Conservation (phyloP, 2,888 invertebrate genomes). For the Synanthedon tipuliformis region DNA sequence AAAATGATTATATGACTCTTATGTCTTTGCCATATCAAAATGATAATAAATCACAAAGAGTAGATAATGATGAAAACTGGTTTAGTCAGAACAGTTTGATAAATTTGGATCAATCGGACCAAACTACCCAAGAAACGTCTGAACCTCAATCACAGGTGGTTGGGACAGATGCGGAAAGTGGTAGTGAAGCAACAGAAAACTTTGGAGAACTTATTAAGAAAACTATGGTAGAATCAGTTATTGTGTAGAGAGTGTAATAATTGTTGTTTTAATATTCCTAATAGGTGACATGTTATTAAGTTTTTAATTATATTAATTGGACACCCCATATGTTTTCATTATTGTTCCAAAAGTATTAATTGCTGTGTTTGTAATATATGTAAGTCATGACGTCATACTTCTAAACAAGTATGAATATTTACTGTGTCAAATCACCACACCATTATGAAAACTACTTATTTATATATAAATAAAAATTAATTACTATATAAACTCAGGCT, state of each 20-base stretch:
- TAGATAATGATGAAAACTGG: conserved; percentile 67
- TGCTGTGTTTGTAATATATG: no score
- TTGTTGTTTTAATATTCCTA: conserved; percentile 56
- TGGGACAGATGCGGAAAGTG: conserved; percentile 22
- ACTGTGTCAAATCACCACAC: no score
- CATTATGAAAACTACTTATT: no score
- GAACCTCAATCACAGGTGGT: conserved; percentile 26
- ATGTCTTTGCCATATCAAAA: conserved; percentile 73
- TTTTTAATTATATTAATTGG: conserved; percentile 57
- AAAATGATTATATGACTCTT: conserved; percentile 73
- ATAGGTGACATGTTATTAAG: conserved; percentile 54
- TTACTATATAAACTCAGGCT: no score
- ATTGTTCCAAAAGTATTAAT: no score
- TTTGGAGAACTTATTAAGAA: conserved; percentile 94
- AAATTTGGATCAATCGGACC: conserved; percentile 48
- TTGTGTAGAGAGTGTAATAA: conserved; percentile 72
- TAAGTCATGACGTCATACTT: no score
- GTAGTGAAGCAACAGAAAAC: conserved; percentile 72
- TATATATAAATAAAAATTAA: no score
- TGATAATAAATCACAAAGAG: conserved; percentile 76
- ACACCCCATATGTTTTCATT: conserved; percentile 3
- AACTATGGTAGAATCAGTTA: conserved; percentile 91
- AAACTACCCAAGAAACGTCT: conserved; percentile 36
- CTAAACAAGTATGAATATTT: no score
- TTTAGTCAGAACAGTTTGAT: conserved; percentile 56